Evolutionary conservation across 2,888 invertebrate genomes (phyloP), one percentile per base, ranked within the genome.

Genomic region (Crocallis elinguaria): DNA sequence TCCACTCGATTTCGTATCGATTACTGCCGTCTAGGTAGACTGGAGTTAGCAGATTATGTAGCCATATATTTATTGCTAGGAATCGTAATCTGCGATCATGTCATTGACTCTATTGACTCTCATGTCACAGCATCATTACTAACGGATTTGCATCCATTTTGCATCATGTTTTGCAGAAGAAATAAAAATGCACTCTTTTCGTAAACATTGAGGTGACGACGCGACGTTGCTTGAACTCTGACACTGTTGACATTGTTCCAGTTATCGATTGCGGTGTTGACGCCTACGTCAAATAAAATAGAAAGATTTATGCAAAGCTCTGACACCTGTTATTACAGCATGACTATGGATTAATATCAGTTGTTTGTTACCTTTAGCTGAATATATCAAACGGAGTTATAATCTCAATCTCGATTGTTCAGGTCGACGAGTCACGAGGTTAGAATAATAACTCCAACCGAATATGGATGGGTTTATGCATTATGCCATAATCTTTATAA

Each of bases 401-500:
- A 68, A 78, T 75, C 67, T 60, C 48, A 62, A 70, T 79, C 69
- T 70, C 66, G 61, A 79, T 75, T 69, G 66, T 71, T 71, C 62
- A 57, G 62, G 54, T 44, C 62, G 71, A 71, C 73, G 53, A 77
- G 77, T 79, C 79, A 79, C 81, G 80, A 82, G 69, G 68, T 66
- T 69, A 69, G 60, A 55, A 43, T 64, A 64, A 71, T 68, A 64
- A 66, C 66, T 56, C 6, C 14, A 35, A 11, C 42, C 30, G 14
- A 56, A 37, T 48, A 35, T 33, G 39, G 58, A 53, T 43, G 23
- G 51, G 13, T 11, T 37, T 17, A 27, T n/a, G n/a, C 4, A n/a
- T 27, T 16, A n/a, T 16, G n/a, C n/a, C 14, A n/a, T 29, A 29
- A 29, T 11, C 5, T 11, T 29, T n/a, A n/a, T n/a, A n/a, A n/a